Evolutionary conservation across 2,888 invertebrate species (phyloP).

Genomic region (Drosophila histrio): DNA sequence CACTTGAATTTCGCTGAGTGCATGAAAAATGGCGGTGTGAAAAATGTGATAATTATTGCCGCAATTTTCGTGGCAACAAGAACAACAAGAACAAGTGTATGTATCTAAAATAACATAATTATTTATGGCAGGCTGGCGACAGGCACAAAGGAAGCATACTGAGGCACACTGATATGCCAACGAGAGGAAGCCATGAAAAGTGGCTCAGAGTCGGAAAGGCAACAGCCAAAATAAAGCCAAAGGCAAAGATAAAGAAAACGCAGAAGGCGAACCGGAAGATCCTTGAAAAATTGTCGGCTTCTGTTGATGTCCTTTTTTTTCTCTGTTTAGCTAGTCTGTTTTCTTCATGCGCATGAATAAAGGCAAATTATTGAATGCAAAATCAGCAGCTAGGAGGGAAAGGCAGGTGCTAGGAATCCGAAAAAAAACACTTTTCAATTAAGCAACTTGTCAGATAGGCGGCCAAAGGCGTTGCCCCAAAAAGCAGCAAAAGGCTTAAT

Average conservation of each 20-base stretch:
- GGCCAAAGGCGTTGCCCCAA: conserved; percentile 35
- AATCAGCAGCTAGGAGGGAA: conserved; percentile 34
- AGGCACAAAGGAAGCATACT: conserved; percentile 15
- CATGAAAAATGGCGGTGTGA: conserved; percentile 70
- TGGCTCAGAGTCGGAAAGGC: conserved; percentile 23
- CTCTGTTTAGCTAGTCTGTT: conserved; percentile 16
- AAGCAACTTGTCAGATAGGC: conserved; percentile 71
- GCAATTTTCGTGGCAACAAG: conserved; percentile 46
- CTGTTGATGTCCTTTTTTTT: conserved; percentile 24
- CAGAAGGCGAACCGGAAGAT: conserved; percentile 48
- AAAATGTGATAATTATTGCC: conserved; percentile 74
- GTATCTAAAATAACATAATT: conserved; percentile 75
- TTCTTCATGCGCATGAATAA: conserved; percentile 60
- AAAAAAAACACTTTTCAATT: conserved; percentile 76
- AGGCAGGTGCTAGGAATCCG: conserved; percentile 28
- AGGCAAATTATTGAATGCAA: conserved; percentile 71
- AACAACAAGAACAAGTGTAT: conserved; percentile 2
- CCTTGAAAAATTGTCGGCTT: conserved; percentile 59
- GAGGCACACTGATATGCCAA: conserved; percentile 43
- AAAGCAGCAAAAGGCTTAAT: conserved; percentile 60
- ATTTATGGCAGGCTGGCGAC: conserved; percentile 57
- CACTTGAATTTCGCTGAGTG: conserved; percentile 43
- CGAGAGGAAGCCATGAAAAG: conserved; percentile 63
- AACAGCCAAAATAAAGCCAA: neutral
- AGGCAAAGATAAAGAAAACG: conserved; percentile 16